Conservation (phyloP, 2,797 vertebrate species). For the Emys orbicularis region DNA sequence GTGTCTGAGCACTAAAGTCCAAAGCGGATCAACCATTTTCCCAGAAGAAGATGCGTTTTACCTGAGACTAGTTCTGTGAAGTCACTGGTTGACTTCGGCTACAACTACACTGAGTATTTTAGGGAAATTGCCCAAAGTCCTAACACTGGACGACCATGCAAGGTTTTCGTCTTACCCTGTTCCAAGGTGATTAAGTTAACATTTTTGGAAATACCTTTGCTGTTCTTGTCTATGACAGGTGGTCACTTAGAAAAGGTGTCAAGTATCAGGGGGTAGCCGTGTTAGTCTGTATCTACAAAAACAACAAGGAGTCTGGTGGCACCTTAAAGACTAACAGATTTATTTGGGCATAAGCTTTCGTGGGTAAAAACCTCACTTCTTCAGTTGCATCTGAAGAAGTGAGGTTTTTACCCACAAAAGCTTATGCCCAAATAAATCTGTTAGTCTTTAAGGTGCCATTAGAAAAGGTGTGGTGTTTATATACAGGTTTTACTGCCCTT, state of each 20-base stretch:
- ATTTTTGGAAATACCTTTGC: not conserved
- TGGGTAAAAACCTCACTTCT: too few relatives aligned
- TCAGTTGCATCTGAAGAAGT: too few relatives aligned
- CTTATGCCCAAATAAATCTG: too few relatives aligned
- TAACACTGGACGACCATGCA: not conserved
- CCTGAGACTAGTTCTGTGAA: not conserved
- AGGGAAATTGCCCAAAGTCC: not conserved
- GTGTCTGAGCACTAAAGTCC: not conserved
- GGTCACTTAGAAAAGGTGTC: not conserved
- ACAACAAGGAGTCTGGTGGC: too few relatives aligned
- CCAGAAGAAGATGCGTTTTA: not conserved
- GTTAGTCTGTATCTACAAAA: too few relatives aligned
- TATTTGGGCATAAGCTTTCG: too few relatives aligned
- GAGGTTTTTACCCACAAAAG: too few relatives aligned
- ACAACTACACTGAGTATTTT: not conserved
- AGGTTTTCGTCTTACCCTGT: not conserved
- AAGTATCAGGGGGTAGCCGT: too few relatives aligned
- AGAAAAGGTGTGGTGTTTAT: too few relatives aligned
- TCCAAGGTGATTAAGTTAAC: not conserved
- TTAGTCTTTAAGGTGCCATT: too few relatives aligned
- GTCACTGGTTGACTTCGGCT: not conserved
- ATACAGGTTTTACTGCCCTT: too few relatives aligned
- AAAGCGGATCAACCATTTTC: accelerated
- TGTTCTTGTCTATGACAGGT: not conserved
- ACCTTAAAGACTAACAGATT: too few relatives aligned